Evolutionary conservation across 2,113 vertebrate genomes (phyloP).

Genomic region (Carassius auratus): DNA sequence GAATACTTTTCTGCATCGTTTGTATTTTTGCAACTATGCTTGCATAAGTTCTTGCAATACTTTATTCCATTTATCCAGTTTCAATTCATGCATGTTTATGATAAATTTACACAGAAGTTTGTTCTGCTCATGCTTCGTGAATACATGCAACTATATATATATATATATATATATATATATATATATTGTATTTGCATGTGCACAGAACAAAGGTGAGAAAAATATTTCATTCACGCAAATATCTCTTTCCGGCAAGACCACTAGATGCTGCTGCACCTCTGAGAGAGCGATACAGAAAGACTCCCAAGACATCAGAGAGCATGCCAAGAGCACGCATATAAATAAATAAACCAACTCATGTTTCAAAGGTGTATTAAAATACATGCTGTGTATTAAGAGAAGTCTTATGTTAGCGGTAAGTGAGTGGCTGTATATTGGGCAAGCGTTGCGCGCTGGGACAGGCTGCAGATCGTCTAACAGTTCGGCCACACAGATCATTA

Average conservation of each 20-base stretch:
- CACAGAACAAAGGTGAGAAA: not conserved
- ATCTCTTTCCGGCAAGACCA: not conserved
- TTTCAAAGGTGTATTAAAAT: constrained; percentile 53
- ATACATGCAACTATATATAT: not conserved
- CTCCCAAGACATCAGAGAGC: not conserved
- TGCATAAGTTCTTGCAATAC: no score
- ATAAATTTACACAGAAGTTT: no score
- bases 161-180: not conserved
- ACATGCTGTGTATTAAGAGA: constrained; percentile 48
- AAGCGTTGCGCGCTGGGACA: not conserved
- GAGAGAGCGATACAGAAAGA: not conserved
- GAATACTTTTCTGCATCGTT: no score
- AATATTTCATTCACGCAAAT: not conserved
- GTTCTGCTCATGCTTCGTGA: no score
- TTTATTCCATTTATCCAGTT: no score
- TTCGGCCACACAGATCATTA: constrained; percentile 38
- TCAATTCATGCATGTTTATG: no score
- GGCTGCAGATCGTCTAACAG: constrained; percentile 12
- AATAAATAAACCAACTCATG: constrained; percentile 52
- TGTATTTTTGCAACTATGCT: no score
- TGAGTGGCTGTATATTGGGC: constrained; percentile 34
- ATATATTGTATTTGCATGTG: not conserved
- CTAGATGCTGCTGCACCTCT: constrained; percentile 45
- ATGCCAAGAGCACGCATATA: constrained; percentile 19
- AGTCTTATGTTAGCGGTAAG: constrained; percentile 31